Evolutionary conservation across 30 jellyfish, hydroid and myxozoan species (phyloP), one percentile per base, ranked within the genome.

Genomic region (Sanderia malayensis): DNA sequence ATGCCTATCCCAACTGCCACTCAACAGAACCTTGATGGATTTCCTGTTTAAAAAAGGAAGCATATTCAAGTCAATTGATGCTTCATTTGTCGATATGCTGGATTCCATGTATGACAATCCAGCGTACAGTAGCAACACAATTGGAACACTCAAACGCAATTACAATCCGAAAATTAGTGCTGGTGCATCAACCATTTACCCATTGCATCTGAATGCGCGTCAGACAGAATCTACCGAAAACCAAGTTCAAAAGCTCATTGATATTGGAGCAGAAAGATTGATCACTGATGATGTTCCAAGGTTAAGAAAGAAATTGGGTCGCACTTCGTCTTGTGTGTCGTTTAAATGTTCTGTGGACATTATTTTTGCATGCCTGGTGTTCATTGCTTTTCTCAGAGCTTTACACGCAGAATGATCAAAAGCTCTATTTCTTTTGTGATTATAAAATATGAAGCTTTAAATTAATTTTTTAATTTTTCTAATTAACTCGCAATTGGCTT

Each of bases 251-350:
- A 30, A 1, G 0, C 47, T 89, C 74, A 26, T 81, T n/a, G 58
- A 52, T 26, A 46, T 62, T 34, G 89, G 94, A 0, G 89, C 74
- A 4, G 95, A 82, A 52, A 71, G 95, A 22, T 52, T 89, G 44
- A 82, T 89, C 23, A 89, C 97, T 30, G 97, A 89, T 44, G 95
- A 89, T 44, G 95, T 89, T 18, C 75, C 89, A 13, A 62, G 95
- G 74, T 85, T 77, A 71, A 78, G n/a, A n/a, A n/a, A n/a, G n/a
- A n/a, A n/a, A n/a, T n/a, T n/a, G n/a, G n/a, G n/a, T n/a, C n/a
- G n/a, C n/a, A n/a, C n/a, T n/a, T n/a, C n/a, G n/a, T n/a, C n/a
- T n/a, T n/a, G n/a, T n/a, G n/a, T n/a, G n/a, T n/a, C n/a, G n/a
- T n/a, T n/a, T n/a, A n/a, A n/a, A n/a, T n/a, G n/a, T n/a, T n/a